Evolutionary conservation across 1,140 invertebrate genomes (phyloP).

Genomic region (Formica selysi): DNA sequence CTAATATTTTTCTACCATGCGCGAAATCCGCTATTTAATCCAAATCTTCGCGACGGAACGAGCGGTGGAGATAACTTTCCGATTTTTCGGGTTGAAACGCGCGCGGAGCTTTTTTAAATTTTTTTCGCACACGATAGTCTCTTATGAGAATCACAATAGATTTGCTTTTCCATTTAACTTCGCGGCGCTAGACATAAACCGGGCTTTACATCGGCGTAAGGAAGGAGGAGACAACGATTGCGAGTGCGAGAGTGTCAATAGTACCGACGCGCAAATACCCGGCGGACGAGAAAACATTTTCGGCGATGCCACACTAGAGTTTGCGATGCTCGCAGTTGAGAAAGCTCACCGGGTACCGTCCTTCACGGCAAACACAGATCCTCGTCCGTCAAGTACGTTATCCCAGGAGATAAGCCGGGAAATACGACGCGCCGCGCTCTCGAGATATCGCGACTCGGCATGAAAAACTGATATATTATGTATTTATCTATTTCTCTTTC

Average conservation of each 20-base stretch:
- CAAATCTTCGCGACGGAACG: constrained; percentile 15
- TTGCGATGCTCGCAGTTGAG: background rate
- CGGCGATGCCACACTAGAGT: constrained; percentile 11
- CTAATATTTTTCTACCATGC: background rate
- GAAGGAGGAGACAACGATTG: constrained; percentile 15
- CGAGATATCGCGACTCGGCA: constrained; percentile 46
- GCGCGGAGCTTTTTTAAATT: constrained; percentile 35
- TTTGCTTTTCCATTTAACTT: constrained; percentile 60
- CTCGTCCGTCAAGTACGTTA: constrained; percentile 45
- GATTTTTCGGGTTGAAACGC: constrained; percentile 26
- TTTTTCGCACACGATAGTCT: constrained; percentile 20
- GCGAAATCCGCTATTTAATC: constrained; percentile 49
- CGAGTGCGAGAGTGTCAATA: constrained; percentile 48
- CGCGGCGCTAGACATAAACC: constrained; percentile 41
- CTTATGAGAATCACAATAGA: constrained; percentile 54
- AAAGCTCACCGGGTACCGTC: constrained; percentile 14
- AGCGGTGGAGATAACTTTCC: constrained; percentile 11
- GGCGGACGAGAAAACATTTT: constrained; percentile 53
- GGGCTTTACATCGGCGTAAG: constrained; percentile 10
- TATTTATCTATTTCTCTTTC: constrained; percentile 55
- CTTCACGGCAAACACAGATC: constrained; percentile 53
- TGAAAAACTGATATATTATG: constrained; percentile 59
- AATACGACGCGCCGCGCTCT: constrained; percentile 36
- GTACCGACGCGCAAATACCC: constrained; percentile 42
- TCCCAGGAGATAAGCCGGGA: constrained; percentile 49